Conservation (phyloP, 2,113 vertebrate genomes). For the Motacilla tschutschensis region DNA sequence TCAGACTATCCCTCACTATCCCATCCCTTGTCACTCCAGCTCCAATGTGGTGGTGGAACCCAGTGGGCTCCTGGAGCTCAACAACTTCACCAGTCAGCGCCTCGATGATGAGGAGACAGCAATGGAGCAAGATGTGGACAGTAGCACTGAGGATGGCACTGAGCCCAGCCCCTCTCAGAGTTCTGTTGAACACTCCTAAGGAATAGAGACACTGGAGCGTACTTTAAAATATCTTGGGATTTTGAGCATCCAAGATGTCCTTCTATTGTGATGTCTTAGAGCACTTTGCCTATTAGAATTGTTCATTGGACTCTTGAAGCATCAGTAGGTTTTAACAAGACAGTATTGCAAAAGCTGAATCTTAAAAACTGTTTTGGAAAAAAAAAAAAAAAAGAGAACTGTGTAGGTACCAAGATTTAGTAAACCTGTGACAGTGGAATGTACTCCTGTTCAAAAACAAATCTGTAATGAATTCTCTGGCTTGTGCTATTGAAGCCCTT, state of each 20-base stretch:
- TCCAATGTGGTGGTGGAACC: slow-evolving; percentile 98
- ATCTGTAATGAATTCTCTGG: slow-evolving; percentile 21
- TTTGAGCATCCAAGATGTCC: slow-evolving; percentile 60
- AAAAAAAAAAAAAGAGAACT: not conserved
- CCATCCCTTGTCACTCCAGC: slow-evolving; percentile 94
- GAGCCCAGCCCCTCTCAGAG: slow-evolving; percentile 80
- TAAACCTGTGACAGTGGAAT: slow-evolving; percentile 60
- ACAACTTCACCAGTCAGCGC: slow-evolving; percentile 96
- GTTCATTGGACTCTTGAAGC: slow-evolving; percentile 54
- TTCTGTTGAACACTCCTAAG: slow-evolving; percentile 79
- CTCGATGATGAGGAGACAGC: slow-evolving; percentile 90
- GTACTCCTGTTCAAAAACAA: slow-evolving; percentile 38
- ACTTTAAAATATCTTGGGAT: slow-evolving; percentile 65
- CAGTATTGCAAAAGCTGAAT: slow-evolving; percentile 54
- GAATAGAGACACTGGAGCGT: slow-evolving; percentile 55
- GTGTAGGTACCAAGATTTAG: not conserved
- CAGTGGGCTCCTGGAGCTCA: slow-evolving; percentile 95
- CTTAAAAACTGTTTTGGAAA: not conserved
- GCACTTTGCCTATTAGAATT: slow-evolving; percentile 72
- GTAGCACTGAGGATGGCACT: slow-evolving; percentile 88
- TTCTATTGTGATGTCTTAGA: slow-evolving; percentile 63
- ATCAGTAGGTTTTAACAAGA: slow-evolving; percentile 57
- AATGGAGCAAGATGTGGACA: slow-evolving; percentile 91
- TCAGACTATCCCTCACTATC: slow-evolving; percentile 95
- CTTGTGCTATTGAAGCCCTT: slow-evolving; percentile 20